Evolutionary conservation across 2,797 vertebrate species (phyloP), one percentile per base, ranked within the genome.

Genomic region (Sebastes matsubarae): DNA sequence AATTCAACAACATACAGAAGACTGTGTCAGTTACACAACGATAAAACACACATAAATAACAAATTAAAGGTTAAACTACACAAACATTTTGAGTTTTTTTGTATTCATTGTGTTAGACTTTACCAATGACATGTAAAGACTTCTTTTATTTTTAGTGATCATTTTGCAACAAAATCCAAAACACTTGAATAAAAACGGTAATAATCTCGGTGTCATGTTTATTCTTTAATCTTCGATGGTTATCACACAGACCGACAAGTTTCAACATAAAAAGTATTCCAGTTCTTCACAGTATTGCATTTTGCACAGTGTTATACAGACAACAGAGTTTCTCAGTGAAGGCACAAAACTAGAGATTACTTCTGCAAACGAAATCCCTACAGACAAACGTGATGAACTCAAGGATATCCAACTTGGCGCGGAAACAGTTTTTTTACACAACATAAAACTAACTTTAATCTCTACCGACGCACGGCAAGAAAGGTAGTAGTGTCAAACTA

Each of bases 341-440:
- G 94, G 94, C 92, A 94, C 94, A 77, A 86, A 90, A 94, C 94
- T 92, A 92, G 86, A 88, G 89, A 88, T 87, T 59, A 92, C 82
- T 83, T 86, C 82, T 87, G 77, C 78, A 88, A 69, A 92, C 9
- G 27, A 82, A 90, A 92, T 85, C 90, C 83, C 80, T 83, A 89
- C 84, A 6, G 78, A 91, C 82, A 7, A 34, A 90, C 87, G n/a
- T 42, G 5, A 81, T 11, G 54, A 86, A 79, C 76, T 20, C 34
- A 65, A 58, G 57, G 75, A 81, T 57, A 71, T 68, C 29, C 29
- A 86, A 88, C 46, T 3, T n/a, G 72, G 72, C 42, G 24, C 46
- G 3, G 38, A 77, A 87, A 88, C 20, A 66, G 13, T 38, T 30
- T 83, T 86, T 36, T 58, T n/a, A 85, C 92, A 85, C 74, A 75